Percentiles rank a stretch among this genome's conserved stretches.
Evolutionary conservation across 2,797 vertebrate species (phyloP).

Genomic region (Peromyscus aztecus): DNA sequence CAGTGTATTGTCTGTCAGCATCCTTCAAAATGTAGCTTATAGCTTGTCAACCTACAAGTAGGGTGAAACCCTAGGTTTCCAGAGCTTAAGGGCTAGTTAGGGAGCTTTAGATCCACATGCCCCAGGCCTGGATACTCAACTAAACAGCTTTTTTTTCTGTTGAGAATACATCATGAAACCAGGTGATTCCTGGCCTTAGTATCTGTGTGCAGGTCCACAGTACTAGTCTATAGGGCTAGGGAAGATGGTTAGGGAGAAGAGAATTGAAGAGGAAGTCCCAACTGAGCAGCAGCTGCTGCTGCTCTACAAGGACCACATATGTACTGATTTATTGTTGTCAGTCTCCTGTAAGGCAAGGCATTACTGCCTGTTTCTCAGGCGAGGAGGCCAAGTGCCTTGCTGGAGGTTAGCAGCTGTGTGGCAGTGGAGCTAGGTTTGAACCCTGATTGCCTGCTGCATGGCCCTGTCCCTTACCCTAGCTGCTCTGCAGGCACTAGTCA

Average conservation of each 20-base stretch:
- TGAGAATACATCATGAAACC: background rate
- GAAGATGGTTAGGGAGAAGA: background rate
- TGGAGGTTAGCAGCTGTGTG: background rate
- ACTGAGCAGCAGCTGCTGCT: background rate
- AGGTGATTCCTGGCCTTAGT: background rate
- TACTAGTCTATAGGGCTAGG: background rate
- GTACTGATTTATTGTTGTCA: background rate
- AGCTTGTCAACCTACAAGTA: background rate
- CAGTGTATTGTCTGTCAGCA: background rate
- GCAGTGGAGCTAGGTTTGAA: background rate
- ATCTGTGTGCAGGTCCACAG: background rate
- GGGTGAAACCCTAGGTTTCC: background rate
- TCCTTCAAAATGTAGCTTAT: background rate
- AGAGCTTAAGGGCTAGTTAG: background rate
- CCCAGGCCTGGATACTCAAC: background rate
- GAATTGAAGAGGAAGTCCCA: background rate
- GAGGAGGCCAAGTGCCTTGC: background rate
- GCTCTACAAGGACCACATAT: background rate
- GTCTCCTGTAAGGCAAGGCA: background rate
- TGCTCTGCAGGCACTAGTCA: background rate
- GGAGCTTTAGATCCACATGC: rapidly evolving
- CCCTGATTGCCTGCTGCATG: background rate
- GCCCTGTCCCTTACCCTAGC: background rate
- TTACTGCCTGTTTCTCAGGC: background rate
- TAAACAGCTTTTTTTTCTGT: background rate